phyloP scores from a whole-genome alignment of 2,113 vertebrate species.

The Pheucticus melanocephalus region DNA sequence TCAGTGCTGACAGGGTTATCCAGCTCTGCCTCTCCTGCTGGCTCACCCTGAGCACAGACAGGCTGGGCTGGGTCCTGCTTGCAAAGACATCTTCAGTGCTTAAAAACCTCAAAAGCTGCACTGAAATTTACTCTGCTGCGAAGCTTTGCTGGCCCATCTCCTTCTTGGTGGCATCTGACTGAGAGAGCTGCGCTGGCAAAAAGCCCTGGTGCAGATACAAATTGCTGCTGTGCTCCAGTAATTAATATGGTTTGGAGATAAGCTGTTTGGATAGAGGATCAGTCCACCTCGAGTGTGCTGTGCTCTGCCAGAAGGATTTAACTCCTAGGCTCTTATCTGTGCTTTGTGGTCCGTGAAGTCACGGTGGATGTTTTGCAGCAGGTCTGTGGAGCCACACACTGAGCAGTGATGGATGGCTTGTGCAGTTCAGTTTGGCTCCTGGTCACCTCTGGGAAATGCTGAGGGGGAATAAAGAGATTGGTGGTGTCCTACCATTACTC shows the following conservation, averaged over 20 bases:
- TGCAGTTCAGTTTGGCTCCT: not conserved
- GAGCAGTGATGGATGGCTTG: not conserved
- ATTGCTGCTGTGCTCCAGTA: not conserved
- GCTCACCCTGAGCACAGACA: not conserved
- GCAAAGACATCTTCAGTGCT: not conserved
- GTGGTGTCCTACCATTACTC: not conserved
- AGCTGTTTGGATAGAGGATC: not conserved
- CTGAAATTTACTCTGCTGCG: not conserved
- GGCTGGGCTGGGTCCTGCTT: not conserved
- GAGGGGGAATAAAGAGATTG: not conserved
- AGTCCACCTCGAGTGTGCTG: fast-evolving
- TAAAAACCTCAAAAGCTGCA: not conserved
- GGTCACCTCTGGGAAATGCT: not conserved
- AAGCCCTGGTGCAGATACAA: not conserved
- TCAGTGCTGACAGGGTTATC: not conserved
- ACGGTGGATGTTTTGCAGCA: not conserved
- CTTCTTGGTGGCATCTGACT: not conserved
- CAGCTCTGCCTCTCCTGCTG: not conserved
- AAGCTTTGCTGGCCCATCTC: not conserved
- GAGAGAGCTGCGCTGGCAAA: not conserved
- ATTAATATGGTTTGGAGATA: not conserved
- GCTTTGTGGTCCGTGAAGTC: not conserved
- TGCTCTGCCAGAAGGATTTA: not conserved
- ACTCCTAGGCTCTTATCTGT: not conserved
- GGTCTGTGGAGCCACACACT: not conserved